Evolutionary conservation across 2,888 invertebrate species (phyloP).

Genomic region (Erpobdella octoculata): DNA sequence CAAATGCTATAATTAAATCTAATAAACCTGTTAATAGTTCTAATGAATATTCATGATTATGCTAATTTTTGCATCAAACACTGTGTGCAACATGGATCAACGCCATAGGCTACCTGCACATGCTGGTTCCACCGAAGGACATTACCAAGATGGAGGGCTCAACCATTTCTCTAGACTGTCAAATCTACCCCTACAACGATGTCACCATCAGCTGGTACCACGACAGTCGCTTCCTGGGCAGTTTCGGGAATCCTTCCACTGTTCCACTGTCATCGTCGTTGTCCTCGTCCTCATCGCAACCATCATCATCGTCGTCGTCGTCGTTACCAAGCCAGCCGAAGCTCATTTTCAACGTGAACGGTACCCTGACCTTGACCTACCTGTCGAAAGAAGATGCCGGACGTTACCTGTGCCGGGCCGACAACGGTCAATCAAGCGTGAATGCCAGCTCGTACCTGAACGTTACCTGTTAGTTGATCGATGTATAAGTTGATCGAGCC

Average conservation of each 20-base stretch:
- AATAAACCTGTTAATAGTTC: too few species aligned
- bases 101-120: neutral
- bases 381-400: neutral
- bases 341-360: neutral
- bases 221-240: slow-evolving; percentile 3
- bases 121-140: neutral
- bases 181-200: neutral
- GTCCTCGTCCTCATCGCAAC: neutral
- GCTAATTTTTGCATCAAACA: too few species aligned
- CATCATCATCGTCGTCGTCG: slow-evolving; percentile 5
- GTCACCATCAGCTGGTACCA: slow-evolving; percentile 21
- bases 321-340: neutral
- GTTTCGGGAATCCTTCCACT: neutral
- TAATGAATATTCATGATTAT: too few species aligned
- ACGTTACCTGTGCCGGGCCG: slow-evolving; percentile 5
- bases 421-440: neutral
- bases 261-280: neutral
- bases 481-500: neutral
- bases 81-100: neutral
- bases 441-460: neutral
- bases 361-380: neutral
- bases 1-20: too few species aligned
- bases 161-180: slow-evolving; percentile 5
- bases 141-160: neutral
- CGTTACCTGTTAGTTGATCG: neutral